Conservation (phyloP, 2,888 invertebrate genomes). For the Marasmarcha lunaedactyla region DNA sequence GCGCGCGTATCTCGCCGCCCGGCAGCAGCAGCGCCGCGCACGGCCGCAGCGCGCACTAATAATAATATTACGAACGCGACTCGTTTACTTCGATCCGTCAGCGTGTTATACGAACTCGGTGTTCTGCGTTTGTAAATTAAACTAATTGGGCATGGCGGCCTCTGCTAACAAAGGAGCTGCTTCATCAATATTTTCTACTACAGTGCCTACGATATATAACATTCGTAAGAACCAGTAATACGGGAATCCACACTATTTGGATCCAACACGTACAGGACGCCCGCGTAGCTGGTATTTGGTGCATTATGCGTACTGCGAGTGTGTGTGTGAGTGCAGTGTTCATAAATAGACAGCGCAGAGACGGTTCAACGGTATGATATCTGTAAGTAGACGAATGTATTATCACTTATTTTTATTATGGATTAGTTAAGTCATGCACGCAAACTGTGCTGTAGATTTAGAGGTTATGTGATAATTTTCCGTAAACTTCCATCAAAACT, state of each 20-base stretch:
- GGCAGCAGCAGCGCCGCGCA: slow-evolving; percentile 54
- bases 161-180: slow-evolving; percentile 44
- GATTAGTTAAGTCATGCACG: slow-evolving; percentile 19
- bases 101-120: slow-evolving; percentile 49
- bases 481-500: too few relatives aligned
- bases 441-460: slow-evolving; percentile 17
- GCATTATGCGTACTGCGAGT: slow-evolving; percentile 50
- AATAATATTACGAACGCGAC: slow-evolving; percentile 52
- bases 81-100: slow-evolving; percentile 58
- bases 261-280: slow-evolving; percentile 33
- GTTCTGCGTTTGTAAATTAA: slow-evolving; percentile 60
- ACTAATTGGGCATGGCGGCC: slow-evolving; percentile 64
- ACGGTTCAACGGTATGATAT: slow-evolving; percentile 50
- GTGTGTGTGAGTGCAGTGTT: slow-evolving; percentile 56
- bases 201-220: slow-evolving; percentile 42
- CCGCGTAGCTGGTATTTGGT: slow-evolving; percentile 41
- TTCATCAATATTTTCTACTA: slow-evolving; percentile 34
- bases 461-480: slow-evolving; percentile 44
- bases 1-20: slow-evolving; percentile 32
- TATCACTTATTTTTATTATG: slow-evolving; percentile 23
- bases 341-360: slow-evolving; percentile 59
- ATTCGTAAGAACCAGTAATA: slow-evolving; percentile 40
- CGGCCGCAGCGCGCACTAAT: slow-evolving; percentile 42
- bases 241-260: slow-evolving; percentile 29
- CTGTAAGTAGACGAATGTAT: slow-evolving; percentile 43